These are phyloP conservation scores for Bombus pascuorum DNA, from an alignment of 1,140 invertebrate species.

Conservation along the genomic window DNA sequence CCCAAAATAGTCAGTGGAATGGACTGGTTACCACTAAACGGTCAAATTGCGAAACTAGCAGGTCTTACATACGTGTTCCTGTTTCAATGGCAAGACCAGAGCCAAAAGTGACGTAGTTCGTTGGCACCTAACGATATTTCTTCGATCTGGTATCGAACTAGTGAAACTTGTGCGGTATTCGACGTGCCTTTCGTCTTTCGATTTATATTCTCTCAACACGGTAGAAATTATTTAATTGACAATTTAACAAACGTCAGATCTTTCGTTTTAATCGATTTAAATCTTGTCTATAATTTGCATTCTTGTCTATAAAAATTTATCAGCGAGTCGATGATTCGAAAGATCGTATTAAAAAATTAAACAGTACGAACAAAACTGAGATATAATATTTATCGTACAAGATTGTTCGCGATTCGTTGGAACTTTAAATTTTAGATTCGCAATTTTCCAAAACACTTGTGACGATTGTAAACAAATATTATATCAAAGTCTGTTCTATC, in stretches of 20 bases:
- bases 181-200: background rate
- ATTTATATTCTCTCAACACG: background rate
- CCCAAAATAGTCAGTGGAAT: slow-evolving; percentile 23
- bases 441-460: too few species aligned
- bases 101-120: slow-evolving; percentile 36
- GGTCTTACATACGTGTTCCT: slow-evolving; percentile 7
- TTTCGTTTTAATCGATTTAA: background rate
- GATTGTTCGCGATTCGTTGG: too few species aligned
- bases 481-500: too few species aligned
- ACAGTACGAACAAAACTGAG: too few species aligned
- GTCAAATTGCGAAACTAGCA: slow-evolving; percentile 29
- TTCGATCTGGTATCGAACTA: slow-evolving; percentile 13
- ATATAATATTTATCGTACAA: too few species aligned
- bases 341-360: too few species aligned
- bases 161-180: background rate
- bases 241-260: background rate
- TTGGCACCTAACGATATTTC: slow-evolving; percentile 30
- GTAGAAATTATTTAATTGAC: background rate
- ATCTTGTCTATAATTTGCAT: background rate
- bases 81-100: slow-evolving; percentile 29
- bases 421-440: too few species aligned
- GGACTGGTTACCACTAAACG: slow-evolving; percentile 9
- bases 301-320: too few species aligned
- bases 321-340: accelerated
- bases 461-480: background rate